Evolutionary conservation across 2,797 vertebrate genomes (phyloP), one percentile per base, ranked within the genome.

Genomic region (Luscinia luscinia): DNA sequence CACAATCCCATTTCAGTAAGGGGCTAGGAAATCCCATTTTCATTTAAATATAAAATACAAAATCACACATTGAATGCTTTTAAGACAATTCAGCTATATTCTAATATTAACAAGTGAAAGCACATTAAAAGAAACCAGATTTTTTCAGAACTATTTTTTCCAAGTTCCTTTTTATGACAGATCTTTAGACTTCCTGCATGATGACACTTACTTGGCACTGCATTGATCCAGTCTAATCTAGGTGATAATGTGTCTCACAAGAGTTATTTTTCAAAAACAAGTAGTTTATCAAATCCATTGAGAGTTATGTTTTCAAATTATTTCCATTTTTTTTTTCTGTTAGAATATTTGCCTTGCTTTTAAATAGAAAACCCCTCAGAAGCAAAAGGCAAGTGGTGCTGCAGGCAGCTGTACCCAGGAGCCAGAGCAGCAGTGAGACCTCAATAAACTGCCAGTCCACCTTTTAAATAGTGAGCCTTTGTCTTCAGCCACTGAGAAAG

Each of bases 241-340:
- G 67, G 85, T 94, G 96, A 96, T 94, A 96, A 94, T 46, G 63
- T 21, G 48, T 93, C 87, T 96, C 74, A 70, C 76, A 76, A 88
- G 70, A 94, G 77, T 91, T 93, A 93, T 84, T 95, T 92, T 94
- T 95, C 40, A 91, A 87, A 94, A 96, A 63, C 74, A 95, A 96
- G 80, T 38, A 95, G 24, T 96, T 95, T 88, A 89, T 96, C 95
- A 90, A 91, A 52, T 54, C 52, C 84, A 66, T 34, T 69, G 76
- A 78, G 62, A 70, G 76, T 27, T 70, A 18, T 2, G 12, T 76
- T 93, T 92, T 89, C 58, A 69, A 84, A 86, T 85, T 12, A 80
- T 83, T 93, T 93, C 38, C 1, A 36, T 69, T 81, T 59, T 84
- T 34, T 34, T 84, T 72, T 84, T 11, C 15, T 43, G 23, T 69